phyloP scores from a whole-genome alignment of 2,113 vertebrate species.

The Oenanthe melanoleuca region DNA sequence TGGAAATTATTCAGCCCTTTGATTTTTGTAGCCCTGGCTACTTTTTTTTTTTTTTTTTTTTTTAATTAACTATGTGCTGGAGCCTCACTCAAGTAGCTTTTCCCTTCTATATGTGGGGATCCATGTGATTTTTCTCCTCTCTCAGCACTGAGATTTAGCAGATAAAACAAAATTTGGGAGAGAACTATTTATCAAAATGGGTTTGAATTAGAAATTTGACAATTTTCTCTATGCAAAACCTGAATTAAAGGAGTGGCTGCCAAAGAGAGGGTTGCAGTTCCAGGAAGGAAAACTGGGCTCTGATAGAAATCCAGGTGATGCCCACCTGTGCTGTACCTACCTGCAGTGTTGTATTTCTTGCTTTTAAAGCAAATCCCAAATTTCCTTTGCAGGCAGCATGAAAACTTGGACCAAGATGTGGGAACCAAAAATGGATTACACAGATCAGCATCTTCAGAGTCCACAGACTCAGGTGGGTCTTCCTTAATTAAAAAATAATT shows the following conservation, averaged over 20 bases:
- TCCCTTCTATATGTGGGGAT: rapidly evolving
- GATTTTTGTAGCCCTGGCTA: not conserved
- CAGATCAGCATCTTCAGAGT: slow-evolving; percentile 70
- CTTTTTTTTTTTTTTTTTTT: not conserved
- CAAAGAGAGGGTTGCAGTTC: not conserved
- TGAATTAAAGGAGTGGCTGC: not conserved
- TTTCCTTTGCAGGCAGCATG: slow-evolving; percentile 51
- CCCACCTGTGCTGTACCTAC: too few relatives aligned
- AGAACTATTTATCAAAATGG: not conserved
- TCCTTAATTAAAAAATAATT: not conserved
- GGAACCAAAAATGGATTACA: slow-evolving; percentile 53
- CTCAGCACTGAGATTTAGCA: not conserved
- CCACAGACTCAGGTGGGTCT: slow-evolving; percentile 74
- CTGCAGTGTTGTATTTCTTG: rapidly evolving
- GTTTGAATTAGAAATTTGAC: not conserved
- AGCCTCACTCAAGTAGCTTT: not conserved
- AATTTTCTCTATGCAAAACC: not conserved
- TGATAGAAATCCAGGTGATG: not conserved
- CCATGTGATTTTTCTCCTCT: rapidly evolving
- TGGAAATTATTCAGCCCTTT: not conserved
- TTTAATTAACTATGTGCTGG: not conserved
- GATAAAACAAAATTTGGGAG: not conserved
- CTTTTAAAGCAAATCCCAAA: not conserved
- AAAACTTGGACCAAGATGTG: not conserved
- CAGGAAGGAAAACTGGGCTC: too few relatives aligned